Percentiles rank a stretch among this genome's conserved stretches.
These are phyloP conservation scores for Coelogynopora nodosa DNA, from an alignment of 2,888 invertebrate genomes.

Conservation along the genomic window DNA sequence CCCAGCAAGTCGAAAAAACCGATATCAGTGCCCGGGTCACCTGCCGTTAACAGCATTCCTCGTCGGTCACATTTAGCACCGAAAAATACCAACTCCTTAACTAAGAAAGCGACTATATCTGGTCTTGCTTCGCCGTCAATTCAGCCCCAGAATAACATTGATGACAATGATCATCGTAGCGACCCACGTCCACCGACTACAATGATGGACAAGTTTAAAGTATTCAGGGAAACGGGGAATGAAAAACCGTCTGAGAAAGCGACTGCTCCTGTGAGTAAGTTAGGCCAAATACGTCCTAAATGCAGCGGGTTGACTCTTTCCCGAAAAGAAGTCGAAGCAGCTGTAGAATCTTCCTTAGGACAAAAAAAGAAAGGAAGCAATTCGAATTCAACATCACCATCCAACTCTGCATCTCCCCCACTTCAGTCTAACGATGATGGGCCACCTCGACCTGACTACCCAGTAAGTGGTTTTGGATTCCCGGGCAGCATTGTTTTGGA, in stretches of 20 bases:
- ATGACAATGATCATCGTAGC: neutral
- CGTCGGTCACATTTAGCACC: neutral
- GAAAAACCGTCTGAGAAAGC: neutral
- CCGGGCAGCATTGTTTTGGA: neutral
- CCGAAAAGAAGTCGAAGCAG: neutral
- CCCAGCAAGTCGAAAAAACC: neutral
- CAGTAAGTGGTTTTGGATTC: neutral
- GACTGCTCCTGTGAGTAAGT: neutral
- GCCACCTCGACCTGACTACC: neutral
- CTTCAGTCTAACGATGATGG: neutral
- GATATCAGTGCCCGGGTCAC: neutral
- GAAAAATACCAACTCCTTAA: neutral
- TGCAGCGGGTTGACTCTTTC: neutral
- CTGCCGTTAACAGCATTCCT: neutral
- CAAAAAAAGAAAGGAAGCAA: neutral
- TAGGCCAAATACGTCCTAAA: neutral
- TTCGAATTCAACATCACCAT: neutral
- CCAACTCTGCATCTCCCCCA: neutral
- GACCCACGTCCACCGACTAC: neutral
- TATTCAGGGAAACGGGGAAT: neutral
- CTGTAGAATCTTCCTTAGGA: neutral
- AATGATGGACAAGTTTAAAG: conserved; percentile 12
- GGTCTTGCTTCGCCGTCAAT: neutral
- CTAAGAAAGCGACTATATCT: neutral
- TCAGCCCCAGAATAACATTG: neutral